Evolutionary conservation across 2,797 vertebrate genomes (phyloP), one percentile per base, ranked within the genome.

Genomic region (Perodicticus potto): DNA sequence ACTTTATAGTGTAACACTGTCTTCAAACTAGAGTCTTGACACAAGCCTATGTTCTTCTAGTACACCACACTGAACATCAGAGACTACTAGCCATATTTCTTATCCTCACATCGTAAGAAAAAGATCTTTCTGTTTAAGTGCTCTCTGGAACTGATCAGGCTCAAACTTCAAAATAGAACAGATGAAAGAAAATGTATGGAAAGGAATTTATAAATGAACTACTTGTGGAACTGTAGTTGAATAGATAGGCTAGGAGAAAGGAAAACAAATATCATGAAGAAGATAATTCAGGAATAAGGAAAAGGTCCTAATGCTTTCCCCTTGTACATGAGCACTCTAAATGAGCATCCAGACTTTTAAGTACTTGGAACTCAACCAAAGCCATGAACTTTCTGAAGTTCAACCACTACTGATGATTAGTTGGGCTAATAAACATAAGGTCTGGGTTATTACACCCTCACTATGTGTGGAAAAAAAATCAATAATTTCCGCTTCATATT

Each of bases 371-470:
- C 23, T 77, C 59, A 89, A 78, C 57, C 29, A 53, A 97, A 93
- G 34, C 25, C 37, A 43, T 90, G 27, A 95, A 83, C 72, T 94
- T 95, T 80, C 55, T 76, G 34, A 97, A 96, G 80, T 91, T 88
- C 81, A 86, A 37, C 59, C 69, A 87, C 37, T 59, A 76, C 80
- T 88, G 94, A 94, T 96, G 96, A 97, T 97, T 95, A 96, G 86
- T 96, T 2, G 13, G 70, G 29, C 74, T 97, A 97, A 96, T 96
- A 96, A 96, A 93, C 90, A 88, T n/a, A 88, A 96, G 93, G 89
- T 93, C 92, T 96, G 25, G 76, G 93, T 95, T 96, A 96, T 76
- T 65, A 69, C 4, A 63, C 49, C 45, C 65, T 27, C 69, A 92
- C 16, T 63, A 65, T 29, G 45, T 93, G 65, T 89, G 82, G 45